Evolutionary conservation across 2,113 vertebrate genomes (phyloP), one percentile per base, ranked within the genome.

Genomic region (Cyanistes caeruleus): DNA sequence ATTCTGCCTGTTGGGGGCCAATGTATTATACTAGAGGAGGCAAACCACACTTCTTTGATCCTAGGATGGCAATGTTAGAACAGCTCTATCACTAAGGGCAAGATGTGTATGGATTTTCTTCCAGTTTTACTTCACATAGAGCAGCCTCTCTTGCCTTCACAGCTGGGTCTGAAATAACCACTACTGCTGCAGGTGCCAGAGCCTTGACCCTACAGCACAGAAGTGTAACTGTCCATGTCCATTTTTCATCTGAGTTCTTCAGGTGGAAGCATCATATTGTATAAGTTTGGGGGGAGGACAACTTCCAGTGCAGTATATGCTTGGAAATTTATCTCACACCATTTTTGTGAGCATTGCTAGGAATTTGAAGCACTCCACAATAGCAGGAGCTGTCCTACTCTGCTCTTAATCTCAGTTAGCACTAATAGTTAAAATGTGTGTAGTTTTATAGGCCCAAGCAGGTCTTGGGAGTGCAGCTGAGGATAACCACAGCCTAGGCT

Each of bases 261-360:
- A 87, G 60, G 73, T 91, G 37, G 41, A 89, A 92, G 76, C 0
- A 0, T 78, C 43, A 46, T n/a, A 14, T 4, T 56, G 4, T 44
- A 0, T 55, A 72, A 92, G 22, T 52, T 35, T 11, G 4, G 7
- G 8, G 8, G 48, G 5, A 7, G 14, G 10, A 3, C 0, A 1
- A 3, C 51, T 75, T 92, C 44, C 41, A 49, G 43, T 68, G 24
- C 68, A 13, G 25, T 74, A 14, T 46, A 28, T 15, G 48, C 56
- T 87, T 39, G 3, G 53, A 48, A 46, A 10, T 60, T 84, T 58
- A 35, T 92, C 43, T 84, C 81, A 39, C 2, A 3, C 56, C 43
- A 6, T 59, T 82, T 68, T 46, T 93, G 60, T 87, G 53, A 65
- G 65, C 14, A 56, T 52, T 49, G 52, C 12, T 64, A 68, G 60